Evolutionary conservation across 2,113 vertebrate genomes (phyloP).

Genomic region (Ursus arctos): DNA sequence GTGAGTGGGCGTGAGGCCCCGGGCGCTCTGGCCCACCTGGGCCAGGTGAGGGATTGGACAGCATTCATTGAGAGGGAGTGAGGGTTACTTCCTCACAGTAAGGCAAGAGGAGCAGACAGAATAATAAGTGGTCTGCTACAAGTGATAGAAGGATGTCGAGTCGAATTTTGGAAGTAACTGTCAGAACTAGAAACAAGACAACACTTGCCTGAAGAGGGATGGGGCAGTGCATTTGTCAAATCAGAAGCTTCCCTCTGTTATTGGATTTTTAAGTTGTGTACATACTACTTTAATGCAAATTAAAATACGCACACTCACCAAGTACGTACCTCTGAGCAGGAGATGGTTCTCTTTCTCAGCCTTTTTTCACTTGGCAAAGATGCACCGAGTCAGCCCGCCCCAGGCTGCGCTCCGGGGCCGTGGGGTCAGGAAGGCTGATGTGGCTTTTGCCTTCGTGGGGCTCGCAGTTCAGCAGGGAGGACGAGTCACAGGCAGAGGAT

Average conservation of each 20-base stretch:
- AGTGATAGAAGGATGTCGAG: accelerated
- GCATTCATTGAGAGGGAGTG: background rate
- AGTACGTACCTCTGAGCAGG: background rate
- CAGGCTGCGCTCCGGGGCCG: accelerated
- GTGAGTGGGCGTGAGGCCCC: accelerated
- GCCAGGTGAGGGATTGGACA: background rate
- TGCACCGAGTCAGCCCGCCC: accelerated
- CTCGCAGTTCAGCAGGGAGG: accelerated
- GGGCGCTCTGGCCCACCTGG: background rate
- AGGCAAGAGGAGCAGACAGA: background rate
- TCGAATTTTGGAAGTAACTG: background rate
- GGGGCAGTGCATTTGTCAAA: background rate
- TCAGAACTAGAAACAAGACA: background rate
- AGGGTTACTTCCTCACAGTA: background rate
- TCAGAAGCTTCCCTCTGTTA: background rate
- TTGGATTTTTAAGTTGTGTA: accelerated
- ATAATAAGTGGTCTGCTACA: background rate
- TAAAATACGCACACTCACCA: background rate
- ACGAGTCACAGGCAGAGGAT: accelerated
- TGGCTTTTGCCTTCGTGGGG: background rate
- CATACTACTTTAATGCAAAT: background rate
- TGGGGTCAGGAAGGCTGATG: accelerated
- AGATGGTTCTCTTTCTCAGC: accelerated
- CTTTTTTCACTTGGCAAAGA: too few species aligned
- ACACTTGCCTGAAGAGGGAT: background rate